A percentile compares a stretch with the other conserved stretches of the same genome.
Conservation (phyloP, 2,113 vertebrate genomes). For the Psittacula cyanocephala region DNA sequence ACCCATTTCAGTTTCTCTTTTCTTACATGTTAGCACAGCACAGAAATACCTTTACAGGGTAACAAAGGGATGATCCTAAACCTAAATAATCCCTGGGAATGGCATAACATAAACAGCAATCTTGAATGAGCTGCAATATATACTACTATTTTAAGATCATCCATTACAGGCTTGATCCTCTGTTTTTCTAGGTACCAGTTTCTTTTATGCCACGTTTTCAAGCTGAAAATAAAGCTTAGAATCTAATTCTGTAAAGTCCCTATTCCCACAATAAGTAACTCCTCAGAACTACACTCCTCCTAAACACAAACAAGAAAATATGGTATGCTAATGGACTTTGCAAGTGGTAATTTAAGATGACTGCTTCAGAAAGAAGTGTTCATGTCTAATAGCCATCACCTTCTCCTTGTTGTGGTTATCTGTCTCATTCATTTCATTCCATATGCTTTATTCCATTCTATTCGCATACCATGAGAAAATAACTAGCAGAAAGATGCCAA, state of each 20-base stretch:
- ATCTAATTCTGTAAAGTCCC: neutral
- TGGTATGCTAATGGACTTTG: neutral
- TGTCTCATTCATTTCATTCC: neutral
- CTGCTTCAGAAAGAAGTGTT: neutral
- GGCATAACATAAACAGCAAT: neutral
- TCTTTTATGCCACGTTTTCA: neutral
- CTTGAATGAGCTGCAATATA: neutral
- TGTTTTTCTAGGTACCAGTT: neutral
- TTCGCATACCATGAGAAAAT: neutral
- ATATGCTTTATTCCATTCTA: neutral
- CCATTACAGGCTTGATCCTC: neutral
- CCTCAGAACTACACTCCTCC: neutral
- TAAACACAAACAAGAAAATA: neutral
- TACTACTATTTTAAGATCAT: neutral
- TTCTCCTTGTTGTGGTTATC: slow-evolving; percentile 1
- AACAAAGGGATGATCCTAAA: neutral
- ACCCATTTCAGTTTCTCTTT: neutral
- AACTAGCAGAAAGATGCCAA: neutral
- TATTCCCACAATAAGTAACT: neutral
- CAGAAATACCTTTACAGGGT: neutral
- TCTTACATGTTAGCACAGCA: neutral
- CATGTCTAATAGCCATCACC: neutral
- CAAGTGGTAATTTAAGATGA: neutral
- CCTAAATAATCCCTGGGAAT: neutral
- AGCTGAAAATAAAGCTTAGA: neutral